Conservation (phyloP, 1,140 invertebrate genomes). For the Elymnias hypermnestra region DNA sequence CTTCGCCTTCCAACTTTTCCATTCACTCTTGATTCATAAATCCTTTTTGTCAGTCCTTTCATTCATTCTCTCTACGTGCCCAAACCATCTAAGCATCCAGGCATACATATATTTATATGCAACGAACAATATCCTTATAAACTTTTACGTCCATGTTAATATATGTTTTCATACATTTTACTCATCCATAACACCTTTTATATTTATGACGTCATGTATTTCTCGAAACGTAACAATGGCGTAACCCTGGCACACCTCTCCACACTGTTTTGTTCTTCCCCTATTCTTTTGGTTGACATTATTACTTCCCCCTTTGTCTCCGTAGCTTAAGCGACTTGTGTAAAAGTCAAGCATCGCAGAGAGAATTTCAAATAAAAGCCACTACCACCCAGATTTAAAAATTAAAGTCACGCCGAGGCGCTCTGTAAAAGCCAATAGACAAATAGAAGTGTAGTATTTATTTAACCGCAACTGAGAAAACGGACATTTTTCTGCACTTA, state of each 20-base stretch:
- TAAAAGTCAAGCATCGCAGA: conserved; percentile 31
- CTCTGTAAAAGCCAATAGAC: conserved; percentile 26
- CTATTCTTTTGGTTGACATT: conserved; percentile 56
- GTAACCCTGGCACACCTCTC: conserved; percentile 43
- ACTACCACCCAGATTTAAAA: conserved; percentile 23
- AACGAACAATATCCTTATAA: too few relatives aligned
- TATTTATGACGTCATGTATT: conserved; percentile 5
- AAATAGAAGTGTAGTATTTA: conserved; percentile 34
- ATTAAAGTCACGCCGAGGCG: conserved; percentile 18
- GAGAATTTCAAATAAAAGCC: conserved; percentile 26
- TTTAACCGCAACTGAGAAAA: conserved; percentile 30
- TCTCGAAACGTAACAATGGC: conserved; percentile 37
- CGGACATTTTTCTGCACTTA: conserved; percentile 52
- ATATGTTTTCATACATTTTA: too few relatives aligned
- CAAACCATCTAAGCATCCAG: too few relatives aligned
- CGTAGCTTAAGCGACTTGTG: conserved; percentile 28
- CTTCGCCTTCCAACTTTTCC: too few relatives aligned
- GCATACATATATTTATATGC: too few relatives aligned
- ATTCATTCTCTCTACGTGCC: too few relatives aligned
- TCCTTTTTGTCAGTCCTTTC: too few relatives aligned
- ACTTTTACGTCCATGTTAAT: too few relatives aligned
- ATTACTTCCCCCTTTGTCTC: conserved; percentile 53
- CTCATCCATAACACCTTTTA: too few relatives aligned
- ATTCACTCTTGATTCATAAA: too few relatives aligned
- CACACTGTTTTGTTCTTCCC: conserved; percentile 50